Evolutionary conservation across 1,140 invertebrate genomes (phyloP).

Genomic region (Uloborus diversus): DNA sequence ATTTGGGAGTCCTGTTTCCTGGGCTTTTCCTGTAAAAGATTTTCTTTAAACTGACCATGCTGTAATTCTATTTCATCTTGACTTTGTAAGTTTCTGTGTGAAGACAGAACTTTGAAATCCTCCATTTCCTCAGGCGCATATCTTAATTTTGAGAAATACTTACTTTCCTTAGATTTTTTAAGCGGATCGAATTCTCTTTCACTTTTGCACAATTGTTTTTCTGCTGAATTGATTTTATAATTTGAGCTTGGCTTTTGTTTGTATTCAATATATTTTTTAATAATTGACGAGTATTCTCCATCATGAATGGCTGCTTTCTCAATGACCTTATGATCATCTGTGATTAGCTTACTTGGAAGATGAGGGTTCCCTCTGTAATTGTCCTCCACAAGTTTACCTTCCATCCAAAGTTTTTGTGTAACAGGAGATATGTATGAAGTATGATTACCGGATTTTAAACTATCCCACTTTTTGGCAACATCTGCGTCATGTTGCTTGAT

Average conservation of each 20-base stretch:
- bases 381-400: constrained; percentile 35
- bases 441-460: constrained; percentile 9
- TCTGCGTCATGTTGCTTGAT: constrained; percentile 34
- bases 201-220: neutral
- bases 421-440: constrained; percentile 1
- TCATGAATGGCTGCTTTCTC: neutral
- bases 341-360: neutral
- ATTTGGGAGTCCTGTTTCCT: neutral
- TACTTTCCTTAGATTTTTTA: neutral
- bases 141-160: neutral
- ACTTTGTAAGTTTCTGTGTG: neutral
- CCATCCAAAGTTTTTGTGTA: constrained; percentile 17
- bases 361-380: constrained; percentile 25
- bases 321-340: neutral
- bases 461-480: constrained; percentile 23
- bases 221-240: neutral
- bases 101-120: neutral
- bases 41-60: constrained; percentile 25
- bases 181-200: neutral
- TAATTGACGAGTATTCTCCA: constrained; percentile 36
- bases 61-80: neutral
- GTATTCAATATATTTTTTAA: constrained; percentile 30
- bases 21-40: constrained; percentile 1
- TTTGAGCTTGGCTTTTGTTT: neutral
- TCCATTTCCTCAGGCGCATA: neutral